Conservation (phyloP, 2,113 vertebrate genomes). For the Oryzias celebensis region DNA sequence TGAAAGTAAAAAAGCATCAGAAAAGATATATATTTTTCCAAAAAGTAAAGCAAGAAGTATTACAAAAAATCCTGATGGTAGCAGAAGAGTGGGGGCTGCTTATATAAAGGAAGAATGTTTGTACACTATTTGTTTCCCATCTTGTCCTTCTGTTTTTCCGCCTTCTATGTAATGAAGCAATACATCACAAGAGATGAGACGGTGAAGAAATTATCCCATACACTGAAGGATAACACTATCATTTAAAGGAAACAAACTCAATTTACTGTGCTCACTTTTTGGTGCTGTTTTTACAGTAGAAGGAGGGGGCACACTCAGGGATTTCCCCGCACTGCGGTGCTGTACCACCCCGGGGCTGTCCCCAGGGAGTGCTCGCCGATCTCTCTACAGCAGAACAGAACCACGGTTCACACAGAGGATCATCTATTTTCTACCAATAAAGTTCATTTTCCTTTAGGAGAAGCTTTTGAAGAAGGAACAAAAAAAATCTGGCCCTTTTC, state of each 20-base stretch:
- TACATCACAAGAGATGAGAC: conserved; percentile 51
- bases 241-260: conserved; percentile 38
- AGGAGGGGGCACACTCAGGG: conserved; percentile 39
- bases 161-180: conserved; percentile 40
- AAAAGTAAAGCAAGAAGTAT: not conserved
- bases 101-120: conserved; percentile 13
- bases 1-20: not conserved
- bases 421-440: no score
- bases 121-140: conserved; percentile 2
- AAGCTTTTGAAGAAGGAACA: no score
- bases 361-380: conserved; percentile 42
- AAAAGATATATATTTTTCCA: not conserved
- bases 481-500: no score
- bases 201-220: conserved; percentile 35
- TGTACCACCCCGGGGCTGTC: conserved; percentile 41
- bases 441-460: no score
- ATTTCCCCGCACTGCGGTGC: conserved; percentile 61
- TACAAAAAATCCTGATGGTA: not conserved
- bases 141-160: not conserved
- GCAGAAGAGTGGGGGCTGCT: not conserved
- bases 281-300: conserved; percentile 38
- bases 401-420: conserved; percentile 46
- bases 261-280: conserved; percentile 13
- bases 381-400: conserved; percentile 43
- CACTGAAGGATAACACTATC: conserved; percentile 18